Percentiles rank a stretch among this genome's conserved stretches.
These are phyloP conservation scores for Burhinus bistriatus DNA, from an alignment of 2,113 vertebrate genomes.

Conservation along the genomic window DNA sequence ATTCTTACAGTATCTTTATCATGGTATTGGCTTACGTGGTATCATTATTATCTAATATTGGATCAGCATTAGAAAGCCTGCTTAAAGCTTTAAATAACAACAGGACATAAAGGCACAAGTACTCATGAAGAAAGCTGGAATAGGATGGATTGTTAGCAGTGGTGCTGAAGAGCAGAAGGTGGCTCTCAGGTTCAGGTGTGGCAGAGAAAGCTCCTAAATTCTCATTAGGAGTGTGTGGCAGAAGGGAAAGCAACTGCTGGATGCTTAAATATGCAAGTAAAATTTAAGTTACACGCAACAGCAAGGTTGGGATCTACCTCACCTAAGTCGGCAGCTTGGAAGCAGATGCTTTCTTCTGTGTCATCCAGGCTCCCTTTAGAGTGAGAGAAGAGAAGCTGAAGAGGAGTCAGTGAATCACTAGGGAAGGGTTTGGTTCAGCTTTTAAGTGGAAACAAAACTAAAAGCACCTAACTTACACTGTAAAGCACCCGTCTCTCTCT, in stretches of 20 bases:
- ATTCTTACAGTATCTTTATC: neutral
- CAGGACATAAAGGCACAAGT: neutral
- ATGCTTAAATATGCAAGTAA: neutral
- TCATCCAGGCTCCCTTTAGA: neutral
- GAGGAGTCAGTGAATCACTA: neutral
- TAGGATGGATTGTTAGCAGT: neutral
- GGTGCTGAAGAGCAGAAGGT: neutral
- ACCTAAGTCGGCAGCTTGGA: neutral
- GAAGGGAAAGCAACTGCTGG: neutral
- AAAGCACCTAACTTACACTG: neutral
- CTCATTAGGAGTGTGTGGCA: neutral
- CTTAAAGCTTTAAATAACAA: neutral
- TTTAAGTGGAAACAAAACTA: neutral
- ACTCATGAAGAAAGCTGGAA: neutral
- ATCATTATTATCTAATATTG: neutral
- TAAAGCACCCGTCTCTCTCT: fast-evolving
- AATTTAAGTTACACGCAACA: neutral
- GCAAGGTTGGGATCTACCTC: neutral
- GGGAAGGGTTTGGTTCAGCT: neutral
- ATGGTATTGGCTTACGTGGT: neutral
- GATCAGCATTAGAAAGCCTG: neutral
- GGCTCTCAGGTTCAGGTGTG: neutral
- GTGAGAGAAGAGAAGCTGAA: neutral
- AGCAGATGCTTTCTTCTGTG: neutral
- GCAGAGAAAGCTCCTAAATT: neutral